phyloP scores from a whole-genome alignment of 2,797 vertebrate genomes.

The Scomberomorus guttatus region DNA sequence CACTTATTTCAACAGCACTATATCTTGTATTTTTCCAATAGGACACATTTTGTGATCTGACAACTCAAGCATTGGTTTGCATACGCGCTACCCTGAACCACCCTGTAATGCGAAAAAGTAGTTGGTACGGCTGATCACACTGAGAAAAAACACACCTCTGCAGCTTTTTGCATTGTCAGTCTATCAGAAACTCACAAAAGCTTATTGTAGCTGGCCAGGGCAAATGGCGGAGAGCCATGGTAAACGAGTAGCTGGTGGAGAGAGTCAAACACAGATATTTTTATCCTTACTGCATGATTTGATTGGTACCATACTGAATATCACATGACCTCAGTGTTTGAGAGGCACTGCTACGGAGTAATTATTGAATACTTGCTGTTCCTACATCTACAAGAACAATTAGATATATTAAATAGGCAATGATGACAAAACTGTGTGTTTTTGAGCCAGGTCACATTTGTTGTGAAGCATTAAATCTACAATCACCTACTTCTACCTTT shows the following conservation, averaged over 20 bases:
- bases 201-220: background rate
- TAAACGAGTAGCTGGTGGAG: background rate
- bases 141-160: background rate
- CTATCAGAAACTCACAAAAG: background rate
- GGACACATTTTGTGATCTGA: background rate
- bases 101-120: background rate
- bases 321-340: background rate
- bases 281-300: background rate
- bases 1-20: background rate
- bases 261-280: background rate
- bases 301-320: background rate
- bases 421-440: background rate
- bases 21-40: background rate
- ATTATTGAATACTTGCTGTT: background rate
- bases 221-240: background rate
- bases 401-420: background rate
- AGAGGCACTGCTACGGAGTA: background rate
- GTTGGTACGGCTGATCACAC: background rate
- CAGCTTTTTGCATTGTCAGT: background rate
- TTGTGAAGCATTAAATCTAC: slow-evolving; percentile 27
- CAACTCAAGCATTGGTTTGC: background rate
- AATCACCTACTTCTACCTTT: background rate
- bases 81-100: background rate
- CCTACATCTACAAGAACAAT: background rate
- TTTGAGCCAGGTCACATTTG: background rate